Base-by-base conservation (phyloP, 2,113 vertebrate genomes). In the Tympanuchus pallidicinctus region DNA sequence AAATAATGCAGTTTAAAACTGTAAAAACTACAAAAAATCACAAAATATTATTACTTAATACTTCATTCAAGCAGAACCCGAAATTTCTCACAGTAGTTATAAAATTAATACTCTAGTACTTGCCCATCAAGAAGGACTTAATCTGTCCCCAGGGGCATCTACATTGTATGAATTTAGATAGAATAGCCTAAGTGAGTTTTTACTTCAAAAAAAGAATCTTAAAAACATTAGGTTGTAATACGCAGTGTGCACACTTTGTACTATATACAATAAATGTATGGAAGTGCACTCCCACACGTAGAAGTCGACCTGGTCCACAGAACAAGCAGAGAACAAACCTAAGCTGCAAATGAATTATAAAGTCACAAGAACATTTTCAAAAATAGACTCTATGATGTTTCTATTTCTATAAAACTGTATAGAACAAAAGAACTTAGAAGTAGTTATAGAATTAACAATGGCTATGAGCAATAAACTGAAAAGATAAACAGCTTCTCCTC, bases 251-350 rank as follows among this genome's bases (percentile, higher is more conserved):
- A 48, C 67, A 52, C 54, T 79, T 76, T n/a, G 10, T 25, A 11
- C 4, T 22, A 3, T 60, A 14, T 13, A 40, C 13, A 27, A 21
- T 47, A 90, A 85, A 60, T 15, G 4, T 8, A 50, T 32, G 17
- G 30, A 84, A 75, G 2, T 59, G 63, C 30, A 54, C 1, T 25
- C 20, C 8, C 13, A 15, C 54, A 63, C 69, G 8, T 13, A 82
- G 32, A 8, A 67, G 5, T 2, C 0, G 10, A 60, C 16, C 22
- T 63, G 38, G 8, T 40, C 13, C 28, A 59, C 5, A 5, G 13
- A 86, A 2, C 21, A 82, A 56, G 13, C 8, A 12, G 16, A 64
- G 18, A 18, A 60, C 38, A 56, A 76, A 80, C 3, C 4, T 59
- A 42, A 70, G 4, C 8, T 86, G 13, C 32, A 42, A 63, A 14